Evolutionary conservation across 2,797 vertebrate species (phyloP).

Genomic region (Arrhamphus sclerolepis): DNA sequence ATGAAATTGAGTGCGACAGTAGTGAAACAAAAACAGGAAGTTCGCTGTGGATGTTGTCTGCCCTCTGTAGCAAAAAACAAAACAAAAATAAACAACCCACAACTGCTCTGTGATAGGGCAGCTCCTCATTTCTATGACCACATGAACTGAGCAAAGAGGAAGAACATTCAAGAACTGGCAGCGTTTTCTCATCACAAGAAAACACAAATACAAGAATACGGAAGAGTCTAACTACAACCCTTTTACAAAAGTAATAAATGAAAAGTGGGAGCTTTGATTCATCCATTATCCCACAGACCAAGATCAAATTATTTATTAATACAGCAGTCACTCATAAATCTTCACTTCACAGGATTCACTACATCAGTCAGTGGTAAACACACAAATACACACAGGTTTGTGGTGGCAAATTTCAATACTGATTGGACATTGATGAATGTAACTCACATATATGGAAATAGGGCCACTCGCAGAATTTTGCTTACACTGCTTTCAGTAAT

Average conservation of each 20-base stretch:
- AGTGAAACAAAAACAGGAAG: constrained; percentile 70
- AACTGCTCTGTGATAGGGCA: constrained; percentile 19
- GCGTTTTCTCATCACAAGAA: constrained; percentile 4
- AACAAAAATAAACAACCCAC: no score
- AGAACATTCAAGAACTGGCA: constrained; percentile 42
- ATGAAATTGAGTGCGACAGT: constrained; percentile 31
- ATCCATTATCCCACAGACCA: neutral
- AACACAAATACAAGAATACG: neutral
- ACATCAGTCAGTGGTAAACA: neutral
- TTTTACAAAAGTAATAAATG: no score
- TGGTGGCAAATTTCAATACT: constrained; percentile 13
- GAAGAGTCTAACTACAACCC: neutral
- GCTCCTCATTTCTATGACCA: constrained; percentile 23
- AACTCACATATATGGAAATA: neutral
- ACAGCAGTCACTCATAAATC: no score
- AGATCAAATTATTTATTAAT: no score
- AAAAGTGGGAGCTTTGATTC: neutral
- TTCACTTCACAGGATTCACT: no score
- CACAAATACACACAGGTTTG: constrained; percentile 2
- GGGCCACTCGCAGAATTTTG: constrained; percentile 20
- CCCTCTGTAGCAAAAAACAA: constrained; percentile 29
- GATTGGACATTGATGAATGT: constrained; percentile 16
- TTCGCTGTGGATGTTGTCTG: constrained; percentile 30
- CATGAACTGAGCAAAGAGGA: constrained; percentile 57
- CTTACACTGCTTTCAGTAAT: constrained; percentile 50